phyloP scores from a whole-genome alignment of 2,888 invertebrate species.

The Aleiodes leptofemur region DNA sequence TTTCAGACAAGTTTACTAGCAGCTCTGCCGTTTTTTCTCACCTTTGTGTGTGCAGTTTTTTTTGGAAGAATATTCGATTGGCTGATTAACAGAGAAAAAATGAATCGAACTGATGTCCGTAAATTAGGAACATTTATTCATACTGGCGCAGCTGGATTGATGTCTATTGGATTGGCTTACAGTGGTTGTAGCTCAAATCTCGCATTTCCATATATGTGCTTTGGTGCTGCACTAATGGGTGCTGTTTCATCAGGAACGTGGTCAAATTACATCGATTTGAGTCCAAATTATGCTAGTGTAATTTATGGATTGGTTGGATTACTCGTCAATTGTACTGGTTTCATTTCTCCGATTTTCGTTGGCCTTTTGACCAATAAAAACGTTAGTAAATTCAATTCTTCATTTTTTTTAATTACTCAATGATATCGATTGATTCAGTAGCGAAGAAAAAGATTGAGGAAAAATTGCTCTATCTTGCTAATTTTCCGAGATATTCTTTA shows the following conservation, averaged over 20 bases:
- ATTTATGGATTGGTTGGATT: constrained; percentile 80
- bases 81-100: constrained; percentile 77
- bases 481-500: too few relatives aligned
- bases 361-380: constrained; percentile 77
- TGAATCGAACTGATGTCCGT: constrained; percentile 80
- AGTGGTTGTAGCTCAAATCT: constrained; percentile 80
- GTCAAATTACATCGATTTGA: constrained; percentile 82
- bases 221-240: constrained; percentile 81
- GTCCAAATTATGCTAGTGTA: constrained; percentile 80
- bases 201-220: constrained; percentile 79
- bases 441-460: too few relatives aligned
- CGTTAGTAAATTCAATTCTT: too few relatives aligned
- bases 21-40: constrained; percentile 80
- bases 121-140: constrained; percentile 80
- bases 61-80: constrained; percentile 80
- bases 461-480: too few relatives aligned
- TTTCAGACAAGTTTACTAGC: constrained; percentile 80
- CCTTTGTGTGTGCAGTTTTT: constrained; percentile 79
- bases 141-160: constrained; percentile 79
- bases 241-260: constrained; percentile 82
- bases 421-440: too few relatives aligned
- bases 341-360: constrained; percentile 80
- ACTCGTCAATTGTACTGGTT: constrained; percentile 79
- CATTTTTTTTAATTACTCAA: too few relatives aligned
- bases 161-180: constrained; percentile 80